phyloP scores from a whole-genome alignment of 2,888 invertebrate genomes.

The Chromoteleia sp. region DNA sequence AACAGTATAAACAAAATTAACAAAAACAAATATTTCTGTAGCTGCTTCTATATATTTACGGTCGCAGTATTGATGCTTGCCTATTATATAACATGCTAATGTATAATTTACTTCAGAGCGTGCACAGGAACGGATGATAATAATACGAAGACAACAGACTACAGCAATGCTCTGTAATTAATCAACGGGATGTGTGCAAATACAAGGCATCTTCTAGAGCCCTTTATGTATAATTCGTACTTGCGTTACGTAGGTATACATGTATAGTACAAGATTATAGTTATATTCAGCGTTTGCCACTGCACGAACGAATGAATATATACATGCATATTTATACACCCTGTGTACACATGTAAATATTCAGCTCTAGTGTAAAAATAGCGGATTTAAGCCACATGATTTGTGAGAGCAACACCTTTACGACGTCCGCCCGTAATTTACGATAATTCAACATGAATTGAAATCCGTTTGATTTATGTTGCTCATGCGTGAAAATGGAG shows the following conservation, averaged over 20 bases:
- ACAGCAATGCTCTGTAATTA: constrained; percentile 76
- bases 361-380: constrained; percentile 21
- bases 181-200: constrained; percentile 73
- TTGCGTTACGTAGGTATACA: constrained; percentile 40
- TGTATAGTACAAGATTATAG: constrained; percentile 47
- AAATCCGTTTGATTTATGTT: constrained; percentile 8
- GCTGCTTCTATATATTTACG: constrained; percentile 29
- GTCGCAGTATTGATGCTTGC: constrained; percentile 39
- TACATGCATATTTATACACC: constrained; percentile 32
- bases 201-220: constrained; percentile 66
- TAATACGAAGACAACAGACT: constrained; percentile 63
- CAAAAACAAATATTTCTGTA: constrained; percentile 35
- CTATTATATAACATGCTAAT: constrained; percentile 60
- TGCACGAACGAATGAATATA: constrained; percentile 32
- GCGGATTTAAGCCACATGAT: constrained; percentile 15
- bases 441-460: constrained; percentile 10
- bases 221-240: constrained; percentile 65
- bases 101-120: constrained; percentile 65
- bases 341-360: constrained; percentile 22
- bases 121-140: constrained; percentile 61
- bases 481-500: constrained; percentile 1
- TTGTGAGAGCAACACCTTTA: constrained; percentile 20
- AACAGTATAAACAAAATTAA: too few relatives aligned
- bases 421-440: constrained; percentile 14
- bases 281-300: constrained; percentile 34